Conservation (phyloP, 1,140 invertebrate genomes). For the Acromyrmex heyeri region DNA sequence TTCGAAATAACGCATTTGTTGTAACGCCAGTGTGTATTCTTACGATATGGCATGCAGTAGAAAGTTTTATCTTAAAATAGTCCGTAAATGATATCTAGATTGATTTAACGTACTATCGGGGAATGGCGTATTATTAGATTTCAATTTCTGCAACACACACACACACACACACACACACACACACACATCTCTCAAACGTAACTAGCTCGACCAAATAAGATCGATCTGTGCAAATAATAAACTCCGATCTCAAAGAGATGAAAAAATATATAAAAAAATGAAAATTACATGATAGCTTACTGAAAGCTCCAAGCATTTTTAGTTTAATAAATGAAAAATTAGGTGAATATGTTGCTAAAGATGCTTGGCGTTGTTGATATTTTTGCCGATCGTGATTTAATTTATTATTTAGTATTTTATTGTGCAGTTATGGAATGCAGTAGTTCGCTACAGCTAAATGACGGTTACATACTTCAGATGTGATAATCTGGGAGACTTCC, state of each 20-base stretch:
- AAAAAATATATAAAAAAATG: neutral
- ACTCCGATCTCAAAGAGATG: neutral
- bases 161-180: no score
- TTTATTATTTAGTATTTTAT: no score
- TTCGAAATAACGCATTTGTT: conserved; percentile 47
- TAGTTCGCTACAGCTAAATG: no score
- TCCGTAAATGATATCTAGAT: conserved; percentile 10
- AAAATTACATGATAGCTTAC: neutral
- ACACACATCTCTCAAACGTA: neutral
- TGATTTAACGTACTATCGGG: neutral
- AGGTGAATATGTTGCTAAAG: no score
- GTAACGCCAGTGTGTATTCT: conserved; percentile 14
- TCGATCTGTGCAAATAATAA: conserved; percentile 16
- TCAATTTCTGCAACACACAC: neutral
- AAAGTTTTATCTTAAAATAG: conserved; percentile 46
- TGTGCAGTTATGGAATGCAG: no score
- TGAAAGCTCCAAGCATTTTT: neutral
- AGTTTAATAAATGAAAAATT: neutral
- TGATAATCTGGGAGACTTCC: no score
- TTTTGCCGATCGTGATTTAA: no score
- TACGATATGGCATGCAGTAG: neutral
- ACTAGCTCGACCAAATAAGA: neutral
- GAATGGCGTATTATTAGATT: conserved; percentile 33
- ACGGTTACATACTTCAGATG: no score
- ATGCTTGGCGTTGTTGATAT: no score